These are phyloP conservation scores for Craseonycteris thonglongyai DNA, from an alignment of 2,113 vertebrate genomes.

Conservation along the genomic window DNA sequence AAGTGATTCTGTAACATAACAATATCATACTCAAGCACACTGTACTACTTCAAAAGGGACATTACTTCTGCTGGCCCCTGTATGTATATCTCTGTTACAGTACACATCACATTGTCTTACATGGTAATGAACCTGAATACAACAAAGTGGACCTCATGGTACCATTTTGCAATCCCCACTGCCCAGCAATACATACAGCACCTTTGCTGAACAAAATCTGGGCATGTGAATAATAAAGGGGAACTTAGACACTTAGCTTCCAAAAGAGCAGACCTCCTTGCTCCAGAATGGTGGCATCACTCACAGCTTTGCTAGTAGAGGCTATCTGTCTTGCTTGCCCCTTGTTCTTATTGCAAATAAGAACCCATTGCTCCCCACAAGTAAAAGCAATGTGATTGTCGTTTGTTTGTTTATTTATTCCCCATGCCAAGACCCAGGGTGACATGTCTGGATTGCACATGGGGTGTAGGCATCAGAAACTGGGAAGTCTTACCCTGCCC, in stretches of 20 bases:
- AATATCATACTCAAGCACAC: too few species aligned
- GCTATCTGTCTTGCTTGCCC: neutral
- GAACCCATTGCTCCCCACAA: conserved; percentile 30
- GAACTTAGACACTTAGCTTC: neutral
- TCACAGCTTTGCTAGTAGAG: neutral
- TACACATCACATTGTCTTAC: neutral
- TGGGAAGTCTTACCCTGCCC: conserved; percentile 32
- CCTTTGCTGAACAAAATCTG: neutral
- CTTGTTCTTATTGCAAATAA: conserved; percentile 18
- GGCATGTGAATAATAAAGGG: neutral
- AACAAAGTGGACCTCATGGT: neutral
- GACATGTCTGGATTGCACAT: conserved; percentile 45
- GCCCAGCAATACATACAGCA: neutral
- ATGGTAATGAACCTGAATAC: neutral
- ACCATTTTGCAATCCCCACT: neutral
- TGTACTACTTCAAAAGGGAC: too few species aligned
- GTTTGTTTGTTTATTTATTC: conserved; percentile 59
- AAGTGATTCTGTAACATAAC: too few species aligned
- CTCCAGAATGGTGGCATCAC: neutral
- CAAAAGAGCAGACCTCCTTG: neutral
- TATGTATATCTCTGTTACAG: neutral
- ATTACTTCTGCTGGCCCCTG: too few species aligned
- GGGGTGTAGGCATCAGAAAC: conserved; percentile 66
- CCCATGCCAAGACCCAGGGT: neutral
- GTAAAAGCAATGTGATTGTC: neutral